Evolutionary conservation across 2,888 invertebrate genomes (phyloP), one percentile per base, ranked within the genome.

Genomic region (Thecocarcelia acutangulata): DNA sequence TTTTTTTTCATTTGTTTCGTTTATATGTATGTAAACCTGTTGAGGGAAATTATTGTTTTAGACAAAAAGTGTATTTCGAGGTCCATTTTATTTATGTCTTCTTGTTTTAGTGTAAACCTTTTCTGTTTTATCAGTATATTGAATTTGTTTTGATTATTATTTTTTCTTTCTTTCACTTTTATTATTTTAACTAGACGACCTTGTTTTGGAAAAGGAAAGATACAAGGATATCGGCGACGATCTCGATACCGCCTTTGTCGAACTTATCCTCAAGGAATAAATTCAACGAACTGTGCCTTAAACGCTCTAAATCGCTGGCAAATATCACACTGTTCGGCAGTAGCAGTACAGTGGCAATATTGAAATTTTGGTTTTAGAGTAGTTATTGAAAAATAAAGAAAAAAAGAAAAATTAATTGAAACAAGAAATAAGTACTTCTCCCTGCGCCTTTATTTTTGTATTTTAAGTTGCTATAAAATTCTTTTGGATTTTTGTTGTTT

Each of bases 201-300:
- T 97, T 91, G 96, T 97, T 90, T 95, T 96, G 92, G 97, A 97
- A 92, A 99, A 99, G 94, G 98, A 99, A 93, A 97, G 98, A 92
- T 99, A 98, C 97, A 99, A 98, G 95, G 96, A 97, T 93, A 98
- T 99, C 93, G 98, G 98, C 94, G 99, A 99, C 94, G 99, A 99
- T 92, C 94, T 99, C 94, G 99, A 99, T 93, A 96, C 97, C 91
- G 99, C 99, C 91, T 98, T 99, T 94, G 97, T 98, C 93, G 96
- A 96, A 92, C 95, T 96, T 91, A 95, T 95, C 92, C 94, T 95
- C 92, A 93, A 93, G 91, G 93, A 93, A 92, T 93, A 93, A 90
- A 63, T 75, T 54, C 69, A 50, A 2, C 33, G 54, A 66, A 66
- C 12, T 40, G 5, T 52, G 64, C 66, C 37, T 46, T 59, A 59